A percentile compares a stretch with the other conserved stretches of the same genome.
Evolutionary conservation across 2,888 invertebrate species (phyloP).

Genomic region (Hirudinaria manillensis): DNA sequence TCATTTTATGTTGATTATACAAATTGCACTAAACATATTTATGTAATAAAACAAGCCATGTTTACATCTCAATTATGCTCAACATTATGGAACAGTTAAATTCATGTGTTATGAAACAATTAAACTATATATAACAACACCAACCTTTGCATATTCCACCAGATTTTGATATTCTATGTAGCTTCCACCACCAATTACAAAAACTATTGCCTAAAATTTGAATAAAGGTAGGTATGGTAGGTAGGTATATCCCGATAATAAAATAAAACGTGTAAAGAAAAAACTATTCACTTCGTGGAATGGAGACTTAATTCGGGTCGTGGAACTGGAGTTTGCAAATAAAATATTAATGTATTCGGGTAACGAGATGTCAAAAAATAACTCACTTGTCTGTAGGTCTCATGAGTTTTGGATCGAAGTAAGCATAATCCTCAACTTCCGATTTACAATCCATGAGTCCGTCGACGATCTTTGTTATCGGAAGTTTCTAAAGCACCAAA

Average conservation of each 20-base stretch:
- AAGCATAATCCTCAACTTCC: constrained; percentile 80
- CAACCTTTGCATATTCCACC: constrained; percentile 81
- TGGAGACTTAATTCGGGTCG: constrained; percentile 28
- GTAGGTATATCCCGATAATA: neutral
- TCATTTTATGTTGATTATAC: too few species aligned
- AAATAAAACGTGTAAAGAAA: neutral
- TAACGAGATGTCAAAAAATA: neutral
- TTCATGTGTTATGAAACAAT: neutral
- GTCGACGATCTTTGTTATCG: constrained; percentile 87
- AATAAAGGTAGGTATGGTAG: neutral
- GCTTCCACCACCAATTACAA: constrained; percentile 66
- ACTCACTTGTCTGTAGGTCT: constrained; percentile 57
- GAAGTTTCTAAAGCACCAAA: constrained; percentile 72
- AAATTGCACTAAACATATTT: too few species aligned
- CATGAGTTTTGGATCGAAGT: constrained; percentile 89
- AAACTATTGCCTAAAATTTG: constrained; percentile 53
- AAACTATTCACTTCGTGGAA: constrained; percentile 29
- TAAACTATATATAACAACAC: neutral
- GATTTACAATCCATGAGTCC: constrained; percentile 74
- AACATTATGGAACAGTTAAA: neutral
- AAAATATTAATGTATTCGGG: constrained; percentile 1
- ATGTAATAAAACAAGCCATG: too few species aligned
- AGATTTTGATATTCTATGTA: constrained; percentile 99
- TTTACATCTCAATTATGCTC: neutral
- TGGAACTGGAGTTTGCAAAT: neutral